Base-by-base conservation (phyloP, 2,888 invertebrate species). In the Hesperia comma region DNA sequence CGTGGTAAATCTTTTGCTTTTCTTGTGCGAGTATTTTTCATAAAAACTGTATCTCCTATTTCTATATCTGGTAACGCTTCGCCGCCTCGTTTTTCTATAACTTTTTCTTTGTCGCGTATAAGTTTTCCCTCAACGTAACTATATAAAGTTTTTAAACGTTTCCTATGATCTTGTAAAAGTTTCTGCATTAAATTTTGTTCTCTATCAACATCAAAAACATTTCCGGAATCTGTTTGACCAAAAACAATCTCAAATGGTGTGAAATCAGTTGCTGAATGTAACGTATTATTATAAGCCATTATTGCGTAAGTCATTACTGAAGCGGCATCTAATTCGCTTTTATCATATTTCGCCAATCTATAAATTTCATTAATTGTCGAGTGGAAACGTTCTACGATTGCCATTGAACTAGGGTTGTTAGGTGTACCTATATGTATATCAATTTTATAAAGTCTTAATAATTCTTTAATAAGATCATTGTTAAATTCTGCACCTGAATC, bases 401-500 rank as follows among this genome's bases (percentile, higher is more conserved):
- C 74, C 71, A 71, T 74, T 14, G 73, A 75, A 55, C 68, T 74
- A 0, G 74, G 73, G 40, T 72, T 76, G 51, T 75, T 71, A 0
- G 73, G 72, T 6, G 76, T 75, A 0, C 71, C 68, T 32, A 76
- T 70, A n/a, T n/a, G n/a, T n/a, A n/a, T n/a, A n/a, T n/a, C n/a
- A n/a, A n/a, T n/a, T n/a, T n/a, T n/a, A n/a, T 72, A 66, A 10
- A 72, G 57, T 21, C 1, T 55, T 46, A 70, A 56, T 5, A 69
- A 19, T 67, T 75, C 71, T 41, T 70, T 71, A n/a, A n/a, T n/a
- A n/a, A n/a, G n/a, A n/a, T n/a, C n/a, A n/a, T n/a, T n/a, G n/a
- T n/a, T n/a, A n/a, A 10, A 71, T 68, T 69, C 70, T 8, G 69
- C 54, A 4, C 69, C 68, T 19, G 70, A 19, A 33, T 72, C 71